Base-by-base conservation (phyloP, 2,797 vertebrate genomes). In the Falco cherrug region DNA sequence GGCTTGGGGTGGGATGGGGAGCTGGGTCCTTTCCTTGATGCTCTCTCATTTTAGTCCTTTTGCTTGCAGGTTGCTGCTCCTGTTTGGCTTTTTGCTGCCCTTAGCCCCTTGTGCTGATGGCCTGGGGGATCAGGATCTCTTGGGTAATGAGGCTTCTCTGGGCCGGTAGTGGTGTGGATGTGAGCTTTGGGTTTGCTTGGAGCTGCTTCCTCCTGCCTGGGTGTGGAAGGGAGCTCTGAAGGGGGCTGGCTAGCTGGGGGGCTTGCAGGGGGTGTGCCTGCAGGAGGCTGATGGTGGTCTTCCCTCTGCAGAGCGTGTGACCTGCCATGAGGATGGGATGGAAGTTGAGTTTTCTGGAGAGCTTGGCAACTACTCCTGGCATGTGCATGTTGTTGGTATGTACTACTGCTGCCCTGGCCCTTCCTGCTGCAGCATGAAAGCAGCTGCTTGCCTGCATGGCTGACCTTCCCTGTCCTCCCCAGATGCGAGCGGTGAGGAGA, bases 311-410 rank as follows among this genome's bases (percentile, higher is more conserved):
- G 98, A 93, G 33, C 87, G 26, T 13, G 86, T 97, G 64, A 79
- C 41, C 57, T 98, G 98, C 2, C 69, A 86, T 1, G 78, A 80
- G 37, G 29, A 95, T 6, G 59, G 74, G 81, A 75, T 98, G 83
- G 78, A 75, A 57, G 31, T 97, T 25, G 50, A 79, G 28, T 97
- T 98, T 93, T 89, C 95, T 12, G 65, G 65, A 13, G 78, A 74
- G 50, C 68, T 97, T 35, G 45, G 82, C 6, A 87, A 86, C 31
- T 82, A 61, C 48, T 93, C 93, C n/a, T 97, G 97, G 98, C 90
- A 93, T 0, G 73, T 87, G 53, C 67, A 4, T n/a, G 73, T 98
- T 77, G 91, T 97, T 22, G 98, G 98, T 98, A 97, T 0, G 98
- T 97, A 59, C 11, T 45, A 21, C 25, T 43, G 20, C 53, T 67